phyloP scores from a whole-genome alignment of 2,888 invertebrate species.

The Drosophila limbata region DNA sequence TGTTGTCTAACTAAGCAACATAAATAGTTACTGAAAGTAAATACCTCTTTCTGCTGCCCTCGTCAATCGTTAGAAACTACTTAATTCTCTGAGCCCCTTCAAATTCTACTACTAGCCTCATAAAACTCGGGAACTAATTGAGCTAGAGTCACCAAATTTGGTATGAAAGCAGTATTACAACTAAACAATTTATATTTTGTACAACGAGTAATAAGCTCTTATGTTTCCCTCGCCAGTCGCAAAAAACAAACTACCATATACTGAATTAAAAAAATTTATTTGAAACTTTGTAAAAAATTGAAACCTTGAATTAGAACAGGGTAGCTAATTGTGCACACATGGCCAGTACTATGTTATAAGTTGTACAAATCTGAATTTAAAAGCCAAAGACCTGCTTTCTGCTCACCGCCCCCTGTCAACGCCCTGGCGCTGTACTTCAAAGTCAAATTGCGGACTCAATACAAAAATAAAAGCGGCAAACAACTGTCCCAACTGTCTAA shows the following conservation, averaged over 20 bases:
- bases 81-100: no score
- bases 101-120: no score
- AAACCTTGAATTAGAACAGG: background rate
- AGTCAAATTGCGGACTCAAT: constrained; percentile 71
- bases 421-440: constrained; percentile 68
- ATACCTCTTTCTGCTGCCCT: no score
- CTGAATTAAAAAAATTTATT: background rate
- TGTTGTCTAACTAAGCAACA: no score
- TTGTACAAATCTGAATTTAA: constrained; percentile 25
- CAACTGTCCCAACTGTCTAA: constrained; percentile 77
- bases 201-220: no score
- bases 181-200: no score
- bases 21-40: no score
- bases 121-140: background rate
- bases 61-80: no score
- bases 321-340: background rate
- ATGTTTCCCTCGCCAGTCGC: no score
- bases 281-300: background rate
- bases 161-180: background rate
- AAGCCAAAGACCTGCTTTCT: constrained; percentile 12
- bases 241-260: no score
- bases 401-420: background rate
- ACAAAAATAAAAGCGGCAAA: constrained; percentile 61
- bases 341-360: background rate
- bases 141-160: background rate